phyloP scores from a whole-genome alignment of 1,140 invertebrate species.

The Brachionus sp. region DNA sequence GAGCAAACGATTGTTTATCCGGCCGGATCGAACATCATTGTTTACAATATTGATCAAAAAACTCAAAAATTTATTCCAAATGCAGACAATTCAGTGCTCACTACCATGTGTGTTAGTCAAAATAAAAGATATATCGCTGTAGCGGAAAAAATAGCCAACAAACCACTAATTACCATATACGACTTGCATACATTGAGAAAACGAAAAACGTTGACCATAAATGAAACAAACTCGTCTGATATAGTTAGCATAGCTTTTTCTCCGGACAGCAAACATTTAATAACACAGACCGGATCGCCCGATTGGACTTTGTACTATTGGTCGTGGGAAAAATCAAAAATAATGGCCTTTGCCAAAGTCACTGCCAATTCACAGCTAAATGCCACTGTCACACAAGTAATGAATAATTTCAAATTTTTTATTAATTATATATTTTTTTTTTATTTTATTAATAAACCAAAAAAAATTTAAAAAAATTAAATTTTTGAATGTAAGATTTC shows the following conservation, averaged over 20 bases:
- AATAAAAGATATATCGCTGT: conserved; percentile 59
- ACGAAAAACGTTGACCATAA: conserved; percentile 57
- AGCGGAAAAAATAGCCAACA: conserved; percentile 52
- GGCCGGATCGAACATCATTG: conserved; percentile 59
- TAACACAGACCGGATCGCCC: conserved; percentile 72
- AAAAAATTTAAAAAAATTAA: not conserved
- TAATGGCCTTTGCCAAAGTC: conserved; percentile 71
- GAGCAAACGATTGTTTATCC: conserved; percentile 59
- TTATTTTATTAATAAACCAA: no score
- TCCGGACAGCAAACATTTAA: conserved; percentile 72
- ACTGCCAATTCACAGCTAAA: conserved; percentile 56
- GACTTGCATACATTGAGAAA: conserved; percentile 60
- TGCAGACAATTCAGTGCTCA: conserved; percentile 57
- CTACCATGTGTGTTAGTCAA: conserved; percentile 58
- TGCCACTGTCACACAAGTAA: conserved; percentile 57
- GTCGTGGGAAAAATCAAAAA: conserved; percentile 76
- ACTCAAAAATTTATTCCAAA: conserved; percentile 60
- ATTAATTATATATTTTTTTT: not conserved
- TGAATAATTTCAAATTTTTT: no score
- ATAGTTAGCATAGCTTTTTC: conserved; percentile 73
- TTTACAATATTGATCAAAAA: conserved; percentile 61
- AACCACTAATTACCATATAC: conserved; percentile 59
- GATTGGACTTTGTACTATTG: conserved; percentile 77
- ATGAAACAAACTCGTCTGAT: conserved; percentile 59
- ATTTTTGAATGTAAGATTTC: conserved; percentile 59